These are phyloP conservation scores for Eospalax fontanierii DNA, from an alignment of 2,797 vertebrate genomes.

Conservation along the genomic window DNA sequence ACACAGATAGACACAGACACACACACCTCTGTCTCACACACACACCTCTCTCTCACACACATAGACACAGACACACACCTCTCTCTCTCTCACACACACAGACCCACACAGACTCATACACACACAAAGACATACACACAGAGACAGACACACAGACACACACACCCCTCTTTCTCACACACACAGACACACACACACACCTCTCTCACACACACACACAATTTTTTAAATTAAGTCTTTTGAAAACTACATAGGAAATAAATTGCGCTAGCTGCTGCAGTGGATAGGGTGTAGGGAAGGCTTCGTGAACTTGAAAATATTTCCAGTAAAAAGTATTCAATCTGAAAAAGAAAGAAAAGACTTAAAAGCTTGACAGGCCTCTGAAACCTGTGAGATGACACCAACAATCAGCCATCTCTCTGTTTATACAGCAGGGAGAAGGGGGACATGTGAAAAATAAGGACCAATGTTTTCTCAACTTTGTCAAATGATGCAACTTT, in stretches of 20 bases:
- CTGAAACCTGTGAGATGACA: neutral
- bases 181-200: neutral
- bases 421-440: neutral
- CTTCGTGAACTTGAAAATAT: neutral
- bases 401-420: too few species aligned
- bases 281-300: neutral
- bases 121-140: neutral
- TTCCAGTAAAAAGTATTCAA: neutral
- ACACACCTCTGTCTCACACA: too few species aligned
- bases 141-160: neutral
- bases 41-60: too few species aligned
- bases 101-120: neutral
- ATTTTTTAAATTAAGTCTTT: neutral
- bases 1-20: neutral
- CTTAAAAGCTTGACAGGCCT: neutral
- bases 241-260: neutral
- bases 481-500: neutral
- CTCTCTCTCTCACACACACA: too few species aligned
- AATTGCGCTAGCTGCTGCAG: too few species aligned
- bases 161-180: neutral
- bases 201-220: neutral
- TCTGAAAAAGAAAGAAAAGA: neutral
- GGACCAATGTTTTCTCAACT: neutral
- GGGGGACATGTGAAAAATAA: neutral
- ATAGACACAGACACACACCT: neutral